phyloP scores from a whole-genome alignment of 35 echinoderm and acorn worm species.

The Anneissia japonica region DNA sequence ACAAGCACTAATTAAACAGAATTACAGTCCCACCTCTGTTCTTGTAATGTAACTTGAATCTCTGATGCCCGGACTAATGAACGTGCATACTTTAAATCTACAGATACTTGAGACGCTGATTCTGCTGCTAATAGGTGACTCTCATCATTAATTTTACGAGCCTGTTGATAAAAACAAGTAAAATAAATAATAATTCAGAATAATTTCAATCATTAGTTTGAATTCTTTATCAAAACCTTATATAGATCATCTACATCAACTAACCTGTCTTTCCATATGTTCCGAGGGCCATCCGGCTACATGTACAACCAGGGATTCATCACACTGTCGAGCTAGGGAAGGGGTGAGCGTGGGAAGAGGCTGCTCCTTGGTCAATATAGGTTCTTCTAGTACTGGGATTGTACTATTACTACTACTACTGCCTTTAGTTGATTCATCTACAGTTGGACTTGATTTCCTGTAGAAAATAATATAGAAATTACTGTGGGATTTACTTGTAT shows the following conservation, averaged over 20 bases:
- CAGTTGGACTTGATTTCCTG: background rate
- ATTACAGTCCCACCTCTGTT: constrained; percentile 50
- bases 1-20: background rate
- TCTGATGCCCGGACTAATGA: constrained; percentile 90
- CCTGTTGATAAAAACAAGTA: constrained; percentile 39
- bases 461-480: no score
- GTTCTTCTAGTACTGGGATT: background rate
- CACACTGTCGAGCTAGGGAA: constrained; percentile 29
- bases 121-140: constrained; percentile 62
- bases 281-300: constrained; percentile 55
- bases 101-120: constrained; percentile 70
- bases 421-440: background rate
- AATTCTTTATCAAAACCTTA: background rate
- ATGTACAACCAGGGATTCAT: constrained; percentile 66
- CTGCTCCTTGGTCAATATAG: constrained; percentile 17
- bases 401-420: constrained; percentile 11
- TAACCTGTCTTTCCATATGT: constrained; percentile 74
- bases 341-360: constrained; percentile 24
- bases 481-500: no score
- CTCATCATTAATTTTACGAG: constrained; percentile 60
- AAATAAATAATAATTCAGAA: background rate
- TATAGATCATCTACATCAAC: no score
- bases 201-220: background rate
- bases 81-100: constrained; percentile 96
- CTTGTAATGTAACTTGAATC: constrained; percentile 93